phyloP scores from a whole-genome alignment of 2,113 vertebrate genomes.

The Blennius ocellaris region DNA sequence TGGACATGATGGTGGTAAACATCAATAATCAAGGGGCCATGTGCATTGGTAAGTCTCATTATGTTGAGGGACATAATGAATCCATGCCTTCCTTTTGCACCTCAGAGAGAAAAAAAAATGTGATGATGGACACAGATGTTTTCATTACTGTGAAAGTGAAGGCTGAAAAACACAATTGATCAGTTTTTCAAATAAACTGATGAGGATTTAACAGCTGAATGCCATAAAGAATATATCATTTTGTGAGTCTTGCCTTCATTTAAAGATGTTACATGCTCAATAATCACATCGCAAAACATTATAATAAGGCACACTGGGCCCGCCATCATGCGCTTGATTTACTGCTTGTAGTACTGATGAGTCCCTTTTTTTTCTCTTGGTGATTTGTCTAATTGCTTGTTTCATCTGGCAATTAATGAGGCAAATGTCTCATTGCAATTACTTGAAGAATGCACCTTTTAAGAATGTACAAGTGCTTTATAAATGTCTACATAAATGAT shows the following conservation, averaged over 20 bases:
- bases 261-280: not conserved
- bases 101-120: not conserved
- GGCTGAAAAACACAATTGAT: not conserved
- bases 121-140: not conserved
- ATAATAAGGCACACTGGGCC: not conserved
- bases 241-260: not conserved
- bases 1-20: not conserved
- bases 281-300: not conserved
- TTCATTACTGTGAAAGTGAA: not conserved
- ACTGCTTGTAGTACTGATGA: not conserved
- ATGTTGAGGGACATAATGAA: slow-evolving; percentile 1
- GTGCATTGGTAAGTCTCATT: slow-evolving; percentile 7
- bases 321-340: not conserved
- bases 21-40: not conserved
- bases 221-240: not conserved
- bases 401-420: slow-evolving; percentile 3
- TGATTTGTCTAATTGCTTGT: not conserved
- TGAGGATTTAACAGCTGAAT: not conserved
- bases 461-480: too few relatives aligned
- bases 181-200: slow-evolving; percentile 1
- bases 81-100: not conserved
- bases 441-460: not conserved
- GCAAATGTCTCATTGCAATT: not conserved
- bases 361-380: not conserved
- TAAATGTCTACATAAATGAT: too few relatives aligned